Conservation (phyloP, 2,797 vertebrate species). For the Coendou prehensilis region DNA sequence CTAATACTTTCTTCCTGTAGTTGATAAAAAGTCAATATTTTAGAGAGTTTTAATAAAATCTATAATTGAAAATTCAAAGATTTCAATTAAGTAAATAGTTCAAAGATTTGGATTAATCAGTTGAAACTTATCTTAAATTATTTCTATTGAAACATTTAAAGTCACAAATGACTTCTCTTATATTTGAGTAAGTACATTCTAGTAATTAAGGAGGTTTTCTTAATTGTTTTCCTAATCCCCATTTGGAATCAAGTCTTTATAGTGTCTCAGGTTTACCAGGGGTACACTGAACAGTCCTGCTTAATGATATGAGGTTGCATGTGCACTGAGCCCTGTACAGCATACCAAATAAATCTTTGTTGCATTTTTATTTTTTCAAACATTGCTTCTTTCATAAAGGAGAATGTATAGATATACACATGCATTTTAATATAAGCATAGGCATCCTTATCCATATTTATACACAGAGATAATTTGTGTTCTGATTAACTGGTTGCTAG, state of each 20-base stretch:
- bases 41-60: not conserved
- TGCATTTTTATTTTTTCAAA: not conserved
- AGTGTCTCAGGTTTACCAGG: not conserved
- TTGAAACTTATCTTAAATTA: not conserved
- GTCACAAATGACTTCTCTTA: not conserved
- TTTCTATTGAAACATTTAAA: constrained; percentile 11
- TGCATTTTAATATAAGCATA: not conserved
- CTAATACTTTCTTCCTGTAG: not conserved
- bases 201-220: not conserved
- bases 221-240: too few relatives aligned
- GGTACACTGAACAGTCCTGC: not conserved
- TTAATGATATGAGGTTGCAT: not conserved
- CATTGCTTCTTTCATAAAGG: not conserved
- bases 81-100: not conserved
- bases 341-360: not conserved
- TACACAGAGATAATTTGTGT: not conserved
- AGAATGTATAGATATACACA: not conserved
- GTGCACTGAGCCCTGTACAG: not conserved
- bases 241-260: not conserved
- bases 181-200: not conserved
- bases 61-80: not conserved
- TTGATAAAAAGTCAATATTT: constrained; percentile 18
- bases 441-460: not conserved
- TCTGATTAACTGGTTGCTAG: not conserved
- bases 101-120: not conserved